Evolutionary conservation across 2,888 invertebrate species (phyloP).

Genomic region (Noctua comes): DNA sequence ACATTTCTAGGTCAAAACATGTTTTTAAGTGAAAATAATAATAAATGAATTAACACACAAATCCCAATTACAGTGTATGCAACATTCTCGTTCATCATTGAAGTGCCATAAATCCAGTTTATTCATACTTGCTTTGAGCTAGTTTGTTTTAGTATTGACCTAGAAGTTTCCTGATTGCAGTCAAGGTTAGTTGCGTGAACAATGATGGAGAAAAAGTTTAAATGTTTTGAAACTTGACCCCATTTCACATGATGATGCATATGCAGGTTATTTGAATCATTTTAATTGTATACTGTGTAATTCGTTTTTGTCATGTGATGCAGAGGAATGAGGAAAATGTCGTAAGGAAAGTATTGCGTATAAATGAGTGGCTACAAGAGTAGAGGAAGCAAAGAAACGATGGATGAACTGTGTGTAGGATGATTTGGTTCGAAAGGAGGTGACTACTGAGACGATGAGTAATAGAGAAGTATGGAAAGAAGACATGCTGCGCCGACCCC

Average conservation of each 20-base stretch:
- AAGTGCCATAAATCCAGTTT: slow-evolving; percentile 15
- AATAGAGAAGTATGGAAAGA: too few relatives aligned
- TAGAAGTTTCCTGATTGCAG: slow-evolving; percentile 29
- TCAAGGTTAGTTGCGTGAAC: slow-evolving; percentile 34
- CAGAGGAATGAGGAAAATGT: too few relatives aligned
- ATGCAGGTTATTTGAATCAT: not conserved
- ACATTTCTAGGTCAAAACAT: not conserved
- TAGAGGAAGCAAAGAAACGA: too few relatives aligned
- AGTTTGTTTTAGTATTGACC: slow-evolving; percentile 44
- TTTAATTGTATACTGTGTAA: not conserved
- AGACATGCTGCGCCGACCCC: too few relatives aligned
- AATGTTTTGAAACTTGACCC: slow-evolving; percentile 22
- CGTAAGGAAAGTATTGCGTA: too few relatives aligned
- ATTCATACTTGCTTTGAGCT: not conserved
- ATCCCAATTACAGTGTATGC: not conserved
- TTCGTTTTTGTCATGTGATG: too few relatives aligned
- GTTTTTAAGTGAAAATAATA: not conserved
- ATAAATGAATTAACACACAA: not conserved
- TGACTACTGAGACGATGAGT: too few relatives aligned
- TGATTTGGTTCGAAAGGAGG: too few relatives aligned
- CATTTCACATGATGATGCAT: slow-evolving; percentile 2
- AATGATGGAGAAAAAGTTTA: slow-evolving; percentile 10
- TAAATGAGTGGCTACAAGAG: too few relatives aligned
- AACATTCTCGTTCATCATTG: slow-evolving; percentile 4
- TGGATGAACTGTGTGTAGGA: too few relatives aligned